Percentiles rank a stretch among this genome's conserved stretches.
Evolutionary conservation across 2,113 vertebrate species (phyloP).

Genomic region (Lophura nycthemera): DNA sequence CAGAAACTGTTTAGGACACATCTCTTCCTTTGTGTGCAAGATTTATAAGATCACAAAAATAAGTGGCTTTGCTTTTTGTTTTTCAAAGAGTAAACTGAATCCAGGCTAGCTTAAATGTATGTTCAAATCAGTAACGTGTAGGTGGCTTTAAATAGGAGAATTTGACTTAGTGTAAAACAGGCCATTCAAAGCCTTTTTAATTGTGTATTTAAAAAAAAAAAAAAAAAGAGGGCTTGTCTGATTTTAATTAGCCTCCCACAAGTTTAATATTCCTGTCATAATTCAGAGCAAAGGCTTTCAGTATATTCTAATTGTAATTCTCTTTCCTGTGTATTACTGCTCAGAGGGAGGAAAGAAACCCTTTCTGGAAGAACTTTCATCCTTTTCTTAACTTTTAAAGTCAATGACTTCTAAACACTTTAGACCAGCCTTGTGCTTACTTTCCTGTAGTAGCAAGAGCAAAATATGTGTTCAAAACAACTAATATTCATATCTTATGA

Average conservation of each 20-base stretch:
- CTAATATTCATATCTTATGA: background rate
- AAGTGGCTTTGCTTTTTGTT: fast-evolving
- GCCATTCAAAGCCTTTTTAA: background rate
- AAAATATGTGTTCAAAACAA: background rate
- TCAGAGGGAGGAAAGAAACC: background rate
- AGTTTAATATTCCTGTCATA: background rate
- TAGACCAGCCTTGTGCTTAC: background rate
- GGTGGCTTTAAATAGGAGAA: background rate
- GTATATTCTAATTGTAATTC: background rate
- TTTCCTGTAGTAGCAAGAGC: background rate
- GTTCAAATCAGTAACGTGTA: background rate
- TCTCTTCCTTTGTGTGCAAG: background rate
- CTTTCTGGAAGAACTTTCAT: background rate
- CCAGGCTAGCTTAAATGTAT: fast-evolving
- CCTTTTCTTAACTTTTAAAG: background rate
- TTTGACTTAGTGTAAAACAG: background rate
- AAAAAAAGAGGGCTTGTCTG: background rate
- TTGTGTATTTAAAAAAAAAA: background rate
- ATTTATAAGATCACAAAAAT: background rate
- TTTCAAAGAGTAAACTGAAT: background rate
- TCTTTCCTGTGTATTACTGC: background rate
- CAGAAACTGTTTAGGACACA: background rate
- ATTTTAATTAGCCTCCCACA: background rate
- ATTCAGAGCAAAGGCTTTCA: background rate
- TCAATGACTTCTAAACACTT: background rate